These are phyloP conservation scores for Tarsius wallacei DNA, from an alignment of 2,797 vertebrate species.

Conservation along the genomic window DNA sequence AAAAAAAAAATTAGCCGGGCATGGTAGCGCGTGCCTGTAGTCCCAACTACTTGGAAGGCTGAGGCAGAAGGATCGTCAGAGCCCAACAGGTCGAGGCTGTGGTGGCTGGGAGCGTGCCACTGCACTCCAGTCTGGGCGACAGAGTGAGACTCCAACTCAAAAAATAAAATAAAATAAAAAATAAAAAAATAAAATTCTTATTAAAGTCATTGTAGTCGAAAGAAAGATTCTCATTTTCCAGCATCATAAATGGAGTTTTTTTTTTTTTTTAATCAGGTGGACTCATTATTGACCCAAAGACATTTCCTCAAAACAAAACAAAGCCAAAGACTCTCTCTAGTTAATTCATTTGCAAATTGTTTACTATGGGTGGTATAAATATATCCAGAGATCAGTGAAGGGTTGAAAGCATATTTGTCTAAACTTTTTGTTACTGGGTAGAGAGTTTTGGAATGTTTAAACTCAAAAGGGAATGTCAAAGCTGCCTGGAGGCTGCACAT, in stretches of 20 bases:
- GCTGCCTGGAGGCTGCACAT: neutral
- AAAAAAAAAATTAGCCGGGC: no score
- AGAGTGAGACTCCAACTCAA: neutral
- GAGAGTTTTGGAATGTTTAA: neutral
- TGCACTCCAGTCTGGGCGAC: no score
- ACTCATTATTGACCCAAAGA: conserved; percentile 1
- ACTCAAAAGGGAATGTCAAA: neutral
- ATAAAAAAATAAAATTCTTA: neutral
- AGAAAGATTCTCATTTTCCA: neutral
- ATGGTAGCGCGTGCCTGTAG: no score
- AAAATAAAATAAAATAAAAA: neutral
- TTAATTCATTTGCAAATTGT: neutral
- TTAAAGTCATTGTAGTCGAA: neutral
- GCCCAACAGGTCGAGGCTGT: no score
- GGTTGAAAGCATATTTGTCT: neutral
- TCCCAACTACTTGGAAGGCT: no score
- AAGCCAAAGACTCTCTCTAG: neutral
- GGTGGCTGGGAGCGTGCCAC: no score
- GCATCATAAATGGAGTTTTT: neutral
- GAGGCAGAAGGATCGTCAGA: no score
- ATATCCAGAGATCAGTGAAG: neutral
- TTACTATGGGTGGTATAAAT: neutral
- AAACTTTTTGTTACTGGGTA: neutral
- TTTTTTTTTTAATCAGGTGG: neutral
- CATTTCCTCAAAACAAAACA: neutral